Evolutionary conservation across 2,888 invertebrate species (phyloP), one percentile per base, ranked within the genome.

Genomic region (Drosophila conformis): DNA sequence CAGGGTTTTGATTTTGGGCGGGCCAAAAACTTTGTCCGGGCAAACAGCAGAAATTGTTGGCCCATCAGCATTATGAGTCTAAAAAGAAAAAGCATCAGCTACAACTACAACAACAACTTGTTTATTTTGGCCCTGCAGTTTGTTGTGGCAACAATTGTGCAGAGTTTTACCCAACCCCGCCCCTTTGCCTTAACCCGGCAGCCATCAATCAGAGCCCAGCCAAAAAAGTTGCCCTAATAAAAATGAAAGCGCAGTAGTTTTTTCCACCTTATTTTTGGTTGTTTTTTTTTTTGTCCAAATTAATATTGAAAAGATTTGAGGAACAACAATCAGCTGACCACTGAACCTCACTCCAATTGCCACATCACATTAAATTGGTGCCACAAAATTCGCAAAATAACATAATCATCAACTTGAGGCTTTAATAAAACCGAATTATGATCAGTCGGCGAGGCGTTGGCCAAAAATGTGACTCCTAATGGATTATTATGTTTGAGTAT

Each of bases 121-220:
- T 72, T 59, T 71, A 59, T 72, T 59, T 71, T 69, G 42, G 53
- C 35, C 21, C 36, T 69, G 70, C 54, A 69, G 31, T 60, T 42
- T 59, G 62, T 58, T 70, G 70, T 62, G 62, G 70, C 58, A 71
- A 69, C 69, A 71, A 58, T 71, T 71, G 62, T 69, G 62, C 69
- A 62, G 62, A 62, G 53, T 61, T 72, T 58, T 31, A 3, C 5
- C 46, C 33, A 0, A 0, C 10, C 36, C 21, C 10, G 4, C 8
- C 29, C n/a, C 15, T 33, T 31, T 42, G 61, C 36, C 65, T 31
- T 25, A 66, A 49, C 66, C 73, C 48, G 48, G 58, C 53, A 66
- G 57, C 73, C 66, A 73, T 73, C 73, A 73, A 73, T 73, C 73
- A 73, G 49, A 73, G 18, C 48, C 6, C 36, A 35, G 46, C 54